phyloP scores from a whole-genome alignment of 2,113 vertebrate species.

The Alethe diademata region DNA sequence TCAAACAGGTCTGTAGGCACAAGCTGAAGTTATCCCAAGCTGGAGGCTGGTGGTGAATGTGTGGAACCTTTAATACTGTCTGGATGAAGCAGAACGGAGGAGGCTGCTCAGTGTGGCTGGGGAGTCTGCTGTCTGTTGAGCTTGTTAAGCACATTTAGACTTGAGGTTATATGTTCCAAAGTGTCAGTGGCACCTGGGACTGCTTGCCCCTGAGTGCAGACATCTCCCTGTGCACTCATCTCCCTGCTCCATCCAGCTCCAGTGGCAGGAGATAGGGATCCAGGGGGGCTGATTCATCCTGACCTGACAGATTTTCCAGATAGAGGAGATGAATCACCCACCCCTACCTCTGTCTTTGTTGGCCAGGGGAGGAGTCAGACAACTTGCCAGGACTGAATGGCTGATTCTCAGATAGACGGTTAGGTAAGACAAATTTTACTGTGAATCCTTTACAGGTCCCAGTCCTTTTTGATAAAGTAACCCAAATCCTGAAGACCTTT shows the following conservation, averaged over 20 bases:
- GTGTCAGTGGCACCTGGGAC: slow-evolving; percentile 8
- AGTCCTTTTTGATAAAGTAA: background rate
- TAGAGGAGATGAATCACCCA: slow-evolving; percentile 34
- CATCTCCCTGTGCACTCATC: background rate
- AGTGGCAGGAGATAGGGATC: background rate
- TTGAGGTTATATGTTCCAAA: slow-evolving; percentile 13
- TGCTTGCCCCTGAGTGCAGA: background rate
- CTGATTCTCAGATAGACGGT: slow-evolving; percentile 46
- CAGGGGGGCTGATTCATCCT: slow-evolving; percentile 54
- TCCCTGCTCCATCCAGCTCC: background rate
- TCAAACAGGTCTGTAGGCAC: background rate
- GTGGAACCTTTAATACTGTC: background rate
- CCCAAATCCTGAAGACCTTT: background rate
- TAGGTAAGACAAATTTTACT: background rate
- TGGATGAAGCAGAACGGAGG: background rate
- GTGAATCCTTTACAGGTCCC: background rate
- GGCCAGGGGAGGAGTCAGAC: slow-evolving; percentile 27
- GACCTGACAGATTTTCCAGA: slow-evolving; percentile 56
- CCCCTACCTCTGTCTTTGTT: background rate
- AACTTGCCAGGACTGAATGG: slow-evolving; percentile 7
- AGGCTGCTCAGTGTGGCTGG: background rate
- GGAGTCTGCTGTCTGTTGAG: background rate
- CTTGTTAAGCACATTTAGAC: slow-evolving; percentile 43
- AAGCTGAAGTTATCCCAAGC: background rate
- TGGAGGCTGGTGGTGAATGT: background rate